A percentile compares a stretch with the other conserved stretches of the same genome.
Evolutionary conservation across 2,797 vertebrate genomes (phyloP).

Genomic region (Pampus argenteus): DNA sequence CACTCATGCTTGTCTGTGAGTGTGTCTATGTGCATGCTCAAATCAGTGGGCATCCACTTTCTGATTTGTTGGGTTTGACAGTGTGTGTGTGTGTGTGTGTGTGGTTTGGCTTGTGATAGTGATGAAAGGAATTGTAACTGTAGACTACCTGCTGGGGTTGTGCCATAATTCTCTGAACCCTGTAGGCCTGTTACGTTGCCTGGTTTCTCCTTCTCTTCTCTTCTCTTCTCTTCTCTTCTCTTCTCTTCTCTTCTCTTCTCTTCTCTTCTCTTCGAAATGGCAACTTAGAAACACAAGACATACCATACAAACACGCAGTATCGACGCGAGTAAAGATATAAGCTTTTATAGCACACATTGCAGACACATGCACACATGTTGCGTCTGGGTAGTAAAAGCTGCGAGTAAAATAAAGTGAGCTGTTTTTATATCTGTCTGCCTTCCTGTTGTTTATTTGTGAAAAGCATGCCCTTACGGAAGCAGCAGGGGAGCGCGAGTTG

Average conservation of each 20-base stretch:
- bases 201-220: constrained; percentile 79
- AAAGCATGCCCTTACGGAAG: constrained; percentile 52
- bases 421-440: constrained; percentile 54
- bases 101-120: constrained; percentile 85
- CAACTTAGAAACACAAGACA: constrained; percentile 15
- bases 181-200: constrained; percentile 86
- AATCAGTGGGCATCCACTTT: constrained; percentile 44
- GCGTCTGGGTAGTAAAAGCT: constrained; percentile 44
- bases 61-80: constrained; percentile 46
- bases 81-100: constrained; percentile 18
- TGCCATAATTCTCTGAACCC: constrained; percentile 84
- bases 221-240: not conserved
- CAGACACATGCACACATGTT: constrained; percentile 42
- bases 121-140: constrained; percentile 92
- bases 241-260: constrained; percentile 14
- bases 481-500: constrained; percentile 63
- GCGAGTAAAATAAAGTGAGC: constrained; percentile 45
- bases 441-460: constrained; percentile 70
- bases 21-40: constrained; percentile 34
- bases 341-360: constrained; percentile 37
- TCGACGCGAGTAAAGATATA: constrained; percentile 13
- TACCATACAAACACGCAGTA: not conserved
- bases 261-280: constrained; percentile 1
- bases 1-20: constrained; percentile 79
- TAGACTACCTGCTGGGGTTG: constrained; percentile 88